Evolutionary conservation across 2,797 vertebrate species (phyloP).

Genomic region (Cichlasoma orientale): DNA sequence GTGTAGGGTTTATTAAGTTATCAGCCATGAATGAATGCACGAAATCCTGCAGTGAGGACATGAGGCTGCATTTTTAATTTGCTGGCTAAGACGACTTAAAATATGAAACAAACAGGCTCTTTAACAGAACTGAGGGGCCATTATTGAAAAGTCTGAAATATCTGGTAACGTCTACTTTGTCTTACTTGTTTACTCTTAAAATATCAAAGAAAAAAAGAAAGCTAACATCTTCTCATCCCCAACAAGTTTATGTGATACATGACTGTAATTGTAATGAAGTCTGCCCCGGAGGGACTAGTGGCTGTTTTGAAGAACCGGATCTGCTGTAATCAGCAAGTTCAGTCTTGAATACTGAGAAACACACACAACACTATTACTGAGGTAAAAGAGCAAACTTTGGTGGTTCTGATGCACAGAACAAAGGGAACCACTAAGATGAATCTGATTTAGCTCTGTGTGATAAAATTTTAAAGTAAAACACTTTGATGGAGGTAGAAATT

Average conservation of each 20-base stretch:
- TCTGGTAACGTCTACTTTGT: background rate
- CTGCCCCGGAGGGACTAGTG: constrained; percentile 38
- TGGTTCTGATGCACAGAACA: background rate
- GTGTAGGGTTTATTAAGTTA: constrained; percentile 16
- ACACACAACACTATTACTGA: constrained; percentile 28
- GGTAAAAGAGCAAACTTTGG: background rate
- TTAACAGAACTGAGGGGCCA: background rate
- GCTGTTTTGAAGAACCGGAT: constrained; percentile 50
- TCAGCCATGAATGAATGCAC: background rate
- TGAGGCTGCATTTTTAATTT: background rate
- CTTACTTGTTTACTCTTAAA: constrained; percentile 5
- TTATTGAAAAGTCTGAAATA: background rate
- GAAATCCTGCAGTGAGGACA: constrained; percentile 5
- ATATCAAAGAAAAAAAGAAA: constrained; percentile 29
- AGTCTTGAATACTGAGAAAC: constrained; percentile 46
- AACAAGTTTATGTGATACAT: constrained; percentile 33
- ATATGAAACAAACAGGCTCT: background rate
- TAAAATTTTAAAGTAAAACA: background rate
- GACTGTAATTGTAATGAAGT: constrained; percentile 37
- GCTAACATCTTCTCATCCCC: constrained; percentile 20
- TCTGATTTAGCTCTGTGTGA: background rate
- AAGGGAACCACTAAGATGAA: background rate
- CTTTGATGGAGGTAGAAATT: background rate
- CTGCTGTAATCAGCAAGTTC: constrained; percentile 48
- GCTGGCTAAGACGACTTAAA: background rate